phyloP scores from a whole-genome alignment of 2,797 vertebrate genomes.

The Eutrigla gurnardus region DNA sequence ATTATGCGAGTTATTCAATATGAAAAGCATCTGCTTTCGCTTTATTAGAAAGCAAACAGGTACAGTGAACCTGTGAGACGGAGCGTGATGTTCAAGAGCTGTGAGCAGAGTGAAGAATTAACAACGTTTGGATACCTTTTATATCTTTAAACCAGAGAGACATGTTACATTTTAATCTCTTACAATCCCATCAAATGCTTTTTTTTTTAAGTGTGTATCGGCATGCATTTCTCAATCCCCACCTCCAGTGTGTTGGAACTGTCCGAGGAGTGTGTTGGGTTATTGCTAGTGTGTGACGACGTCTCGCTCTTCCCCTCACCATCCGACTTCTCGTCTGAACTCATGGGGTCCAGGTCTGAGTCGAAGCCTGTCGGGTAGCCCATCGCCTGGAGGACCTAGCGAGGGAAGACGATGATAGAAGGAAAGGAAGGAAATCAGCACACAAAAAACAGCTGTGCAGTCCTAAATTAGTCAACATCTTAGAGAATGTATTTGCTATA shows the following conservation, averaged over 20 bases:
- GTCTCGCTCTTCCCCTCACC: conserved; percentile 97
- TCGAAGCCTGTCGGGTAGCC: conserved; percentile 98
- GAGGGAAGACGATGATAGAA: background rate
- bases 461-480: background rate
- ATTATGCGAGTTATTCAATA: background rate
- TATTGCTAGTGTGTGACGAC: conserved; percentile 95
- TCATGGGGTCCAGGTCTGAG: conserved; percentile 95
- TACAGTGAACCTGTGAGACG: conserved; percentile 4
- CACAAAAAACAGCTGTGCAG: background rate
- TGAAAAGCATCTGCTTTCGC: background rate
- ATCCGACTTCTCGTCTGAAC: conserved; percentile 98
- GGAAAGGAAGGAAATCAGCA: background rate
- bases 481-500: no score
- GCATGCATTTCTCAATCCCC: background rate
- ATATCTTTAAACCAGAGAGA: conserved; percentile 5
- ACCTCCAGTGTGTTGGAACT: conserved; percentile 98
- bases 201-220: background rate
- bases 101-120: background rate
- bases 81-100: background rate
- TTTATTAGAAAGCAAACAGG: background rate
- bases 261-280: conserved; percentile 93
- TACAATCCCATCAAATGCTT: background rate
- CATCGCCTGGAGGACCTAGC: conserved; percentile 97
- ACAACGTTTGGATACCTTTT: background rate
- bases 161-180: background rate